Evolutionary conservation across 1,140 invertebrate species (phyloP).

Genomic region (Drosophila repletoides): DNA sequence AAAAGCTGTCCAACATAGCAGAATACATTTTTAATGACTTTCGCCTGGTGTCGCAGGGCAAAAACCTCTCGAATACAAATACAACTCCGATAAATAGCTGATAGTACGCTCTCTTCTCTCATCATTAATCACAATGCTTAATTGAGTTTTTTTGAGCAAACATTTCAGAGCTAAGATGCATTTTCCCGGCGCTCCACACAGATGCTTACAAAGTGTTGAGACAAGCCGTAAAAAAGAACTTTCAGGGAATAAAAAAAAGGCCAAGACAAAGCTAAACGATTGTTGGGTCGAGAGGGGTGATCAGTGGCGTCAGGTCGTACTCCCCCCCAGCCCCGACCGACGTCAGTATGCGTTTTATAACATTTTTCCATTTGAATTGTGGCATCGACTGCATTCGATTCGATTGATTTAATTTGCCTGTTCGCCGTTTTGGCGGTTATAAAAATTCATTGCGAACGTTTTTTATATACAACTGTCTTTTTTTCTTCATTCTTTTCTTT

Average conservation of each 20-base stretch:
- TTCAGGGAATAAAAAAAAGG: constrained; percentile 42
- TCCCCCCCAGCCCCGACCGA: background rate
- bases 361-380: constrained; percentile 74
- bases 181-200: background rate
- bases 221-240: constrained; percentile 53
- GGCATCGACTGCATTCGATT: constrained; percentile 64
- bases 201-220: constrained; percentile 53
- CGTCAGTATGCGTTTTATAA: constrained; percentile 54
- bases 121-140: constrained; percentile 66
- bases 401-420: constrained; percentile 77
- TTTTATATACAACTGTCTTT: constrained; percentile 12
- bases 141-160: constrained; percentile 25
- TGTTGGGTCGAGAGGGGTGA: constrained; percentile 22
- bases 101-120: no score
- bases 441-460: constrained; percentile 73
- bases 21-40: no score
- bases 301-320: constrained; percentile 45
- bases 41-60: no score
- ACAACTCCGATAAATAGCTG: no score
- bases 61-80: no score
- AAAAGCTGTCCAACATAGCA: no score
- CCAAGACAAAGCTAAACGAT: constrained; percentile 60
- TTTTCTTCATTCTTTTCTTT: background rate
- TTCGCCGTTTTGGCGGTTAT: constrained; percentile 69
- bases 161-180: background rate